phyloP scores from a whole-genome alignment of 2,888 invertebrate genomes.

The Eupithecia vulgata region DNA sequence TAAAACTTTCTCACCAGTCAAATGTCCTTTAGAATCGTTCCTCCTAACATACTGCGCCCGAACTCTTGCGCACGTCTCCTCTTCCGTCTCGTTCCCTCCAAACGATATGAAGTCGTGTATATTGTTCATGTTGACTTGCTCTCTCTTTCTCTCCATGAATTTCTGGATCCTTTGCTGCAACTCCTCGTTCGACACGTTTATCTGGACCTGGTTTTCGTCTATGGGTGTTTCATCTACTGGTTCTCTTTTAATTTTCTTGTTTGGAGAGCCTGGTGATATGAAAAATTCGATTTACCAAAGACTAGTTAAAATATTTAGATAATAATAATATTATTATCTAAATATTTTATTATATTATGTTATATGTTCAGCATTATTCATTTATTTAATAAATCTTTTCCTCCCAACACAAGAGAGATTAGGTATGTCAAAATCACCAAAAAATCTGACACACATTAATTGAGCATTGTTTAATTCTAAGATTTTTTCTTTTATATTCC shows the following conservation, averaged over 20 bases:
- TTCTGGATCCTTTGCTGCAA: slow-evolving; percentile 88
- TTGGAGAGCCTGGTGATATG: slow-evolving; percentile 40
- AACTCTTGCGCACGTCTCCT: slow-evolving; percentile 89
- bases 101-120: slow-evolving; percentile 88
- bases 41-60: slow-evolving; percentile 88
- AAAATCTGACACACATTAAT: too few species aligned
- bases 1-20: slow-evolving; percentile 85
- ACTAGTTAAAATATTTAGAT: not conserved
- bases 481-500: too few species aligned
- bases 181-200: slow-evolving; percentile 87
- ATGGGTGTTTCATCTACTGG: slow-evolving; percentile 60
- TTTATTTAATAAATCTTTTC: too few species aligned
- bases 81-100: slow-evolving; percentile 64
- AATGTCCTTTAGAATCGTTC: slow-evolving; percentile 90
- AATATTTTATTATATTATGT: too few species aligned
- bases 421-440: too few species aligned
- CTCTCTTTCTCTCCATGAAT: slow-evolving; percentile 90
- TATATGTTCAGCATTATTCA: too few species aligned
- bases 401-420: too few species aligned
- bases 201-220: slow-evolving; percentile 85
- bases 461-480: too few species aligned
- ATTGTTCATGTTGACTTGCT: slow-evolving; percentile 88
- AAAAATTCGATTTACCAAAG: not conserved
- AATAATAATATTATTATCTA: too few species aligned
- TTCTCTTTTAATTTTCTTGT: slow-evolving; percentile 15